Base-by-base conservation (phyloP, 2,113 vertebrate species). In the Malurus elegans region DNA sequence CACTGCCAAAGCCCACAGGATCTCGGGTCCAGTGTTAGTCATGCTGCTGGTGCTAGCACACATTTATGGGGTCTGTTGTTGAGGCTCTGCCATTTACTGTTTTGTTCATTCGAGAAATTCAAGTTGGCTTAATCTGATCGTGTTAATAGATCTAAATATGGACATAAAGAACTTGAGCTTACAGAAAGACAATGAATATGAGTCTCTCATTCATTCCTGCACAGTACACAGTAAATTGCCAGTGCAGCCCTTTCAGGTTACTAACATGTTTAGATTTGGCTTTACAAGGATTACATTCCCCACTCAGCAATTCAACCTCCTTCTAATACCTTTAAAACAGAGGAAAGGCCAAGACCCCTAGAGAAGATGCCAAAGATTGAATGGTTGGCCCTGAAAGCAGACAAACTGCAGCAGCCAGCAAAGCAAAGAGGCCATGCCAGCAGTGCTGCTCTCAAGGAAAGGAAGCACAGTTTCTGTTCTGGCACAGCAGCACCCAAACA, bases 131-230 rank as follows among this genome's bases (percentile, higher is more conserved):
- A 93, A 86, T 90, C 94, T 90, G 66, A 88, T 31, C 5, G 24
- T 79, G 88, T 80, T 96, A 90, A 78, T 11, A 86, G 95, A 86
- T 76, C 92, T 97, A 93, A 96, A 79, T 90, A 94, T 91, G 82
- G 93, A 45, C 84, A 92, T 88, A 90, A 96, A 97, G 93, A 90
- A 86, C 50, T 74, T 67, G 79, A 90, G 76, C 75, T 88, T 38
- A 73, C 89, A 48, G 66, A 86, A 92, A 36, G 64, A 96, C 92
- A 96, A 96, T 83, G 90, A 90, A 90, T 96, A 88, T 87, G 69
- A 85, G 91, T 50, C 44, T 40, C 61, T 76, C 88, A 88, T 97
- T 96, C 92, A 96, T 54, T 78, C 79, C 90, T 78, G 25, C 67
- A 66, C 1, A 90, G 88, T 92, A 88, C 74, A 64, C 5, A 0